Conservation (phyloP, 2,888 invertebrate genomes). For the Xiphydria camelus region DNA sequence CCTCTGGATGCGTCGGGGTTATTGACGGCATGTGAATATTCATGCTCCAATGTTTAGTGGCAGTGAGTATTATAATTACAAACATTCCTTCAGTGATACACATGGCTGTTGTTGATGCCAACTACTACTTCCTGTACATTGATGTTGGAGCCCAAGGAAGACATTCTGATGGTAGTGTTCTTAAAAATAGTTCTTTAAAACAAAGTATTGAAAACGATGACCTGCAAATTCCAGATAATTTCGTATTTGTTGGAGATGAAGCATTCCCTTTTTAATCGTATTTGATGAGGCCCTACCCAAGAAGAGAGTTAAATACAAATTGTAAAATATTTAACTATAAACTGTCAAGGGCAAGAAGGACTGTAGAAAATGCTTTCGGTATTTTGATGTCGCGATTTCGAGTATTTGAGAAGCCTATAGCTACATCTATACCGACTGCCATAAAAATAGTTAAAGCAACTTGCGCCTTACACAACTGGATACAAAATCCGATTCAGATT, state of each 20-base stretch:
- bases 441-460: conserved; percentile 11
- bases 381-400: conserved; percentile 14
- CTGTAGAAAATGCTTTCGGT: conserved; percentile 17
- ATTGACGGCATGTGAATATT: conserved; percentile 9
- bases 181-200: conserved; percentile 2
- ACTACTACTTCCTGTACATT: conserved; percentile 1
- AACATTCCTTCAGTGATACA: conserved; percentile 3
- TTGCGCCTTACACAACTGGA: conserved; percentile 16
- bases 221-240: neutral
- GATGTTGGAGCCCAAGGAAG: conserved; percentile 5
- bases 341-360: too few relatives aligned
- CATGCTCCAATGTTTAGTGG: conserved; percentile 1
- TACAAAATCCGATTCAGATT: too few relatives aligned
- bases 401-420: conserved; percentile 6
- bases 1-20: conserved; percentile 1
- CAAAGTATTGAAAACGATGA: neutral
- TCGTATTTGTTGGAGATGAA: conserved; percentile 8
- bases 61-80: conserved; percentile 5
- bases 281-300: conserved; percentile 16
- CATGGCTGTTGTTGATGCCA: conserved; percentile 8
- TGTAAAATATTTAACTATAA: conserved; percentile 17
- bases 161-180: conserved; percentile 5
- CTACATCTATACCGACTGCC: conserved; percentile 3
- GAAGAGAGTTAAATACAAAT: conserved; percentile 1
- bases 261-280: conserved; percentile 5